Evolutionary conservation across 2,888 invertebrate species (phyloP), one percentile per base, ranked within the genome.

Genomic region (Platynereis dumerilii): DNA sequence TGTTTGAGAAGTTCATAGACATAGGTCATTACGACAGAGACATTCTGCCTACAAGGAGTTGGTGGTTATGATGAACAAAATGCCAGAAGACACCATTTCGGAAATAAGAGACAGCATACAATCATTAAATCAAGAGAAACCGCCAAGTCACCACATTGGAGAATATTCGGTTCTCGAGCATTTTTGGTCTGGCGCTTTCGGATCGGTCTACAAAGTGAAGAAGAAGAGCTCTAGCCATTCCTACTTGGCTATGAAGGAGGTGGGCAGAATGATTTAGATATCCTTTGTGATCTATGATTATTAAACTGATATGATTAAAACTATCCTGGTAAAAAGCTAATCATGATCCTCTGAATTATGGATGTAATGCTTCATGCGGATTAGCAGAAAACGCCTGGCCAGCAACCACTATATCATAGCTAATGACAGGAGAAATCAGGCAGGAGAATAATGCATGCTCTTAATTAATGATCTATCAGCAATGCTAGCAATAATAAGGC

Each of bases 121-220:
- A 57, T 74, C 75, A 42, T 73, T 76, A 20, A 82, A 84, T 67
- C 81, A 81, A 68, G 77, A 81, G 67, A 73, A 77, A 58, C 77
- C 74, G 48, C 77, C 83, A 5, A 75, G 73, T 29, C 74, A 78
- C 44, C 76, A 74, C 66, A 82, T 85, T 22, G 80, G 81, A 1
- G 84, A 85, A 27, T 86, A 84, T 72, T 83, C 81, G 29, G 80
- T 86, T 17, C 77, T 85, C 66, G 85, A 86, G 70, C 78, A 83
- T 42, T 73, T 86, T n/a, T 86, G 86, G 0, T 78, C 82, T 7
- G 86, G 86, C 15, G 85, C 84, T 1, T 86, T 85, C 69, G 86
- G 86, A 17, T 82, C 83, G 55, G 86, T 86, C n/a, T 85, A 85
- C 72, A 85, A 84, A 72, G 85, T 85, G 10, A 76, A 80, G 60